Evolutionary conservation across 2,113 vertebrate genomes (phyloP), one percentile per base, ranked within the genome.

Genomic region (Microcebus griseorufus): DNA sequence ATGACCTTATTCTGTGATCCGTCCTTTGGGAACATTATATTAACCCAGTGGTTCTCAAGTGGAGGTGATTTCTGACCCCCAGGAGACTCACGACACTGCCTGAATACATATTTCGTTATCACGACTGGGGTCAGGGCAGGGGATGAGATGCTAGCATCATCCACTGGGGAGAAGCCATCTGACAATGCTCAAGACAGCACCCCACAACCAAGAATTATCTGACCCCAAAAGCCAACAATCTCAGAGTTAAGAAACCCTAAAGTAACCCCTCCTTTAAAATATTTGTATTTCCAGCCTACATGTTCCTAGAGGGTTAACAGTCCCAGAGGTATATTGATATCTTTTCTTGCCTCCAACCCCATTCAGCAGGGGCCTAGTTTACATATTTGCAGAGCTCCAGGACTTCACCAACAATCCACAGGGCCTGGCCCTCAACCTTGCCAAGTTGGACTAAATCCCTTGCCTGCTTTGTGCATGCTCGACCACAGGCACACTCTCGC

Each of bases 221-320:
- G n/a, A 37, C 34, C 42, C 48, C 16, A 22, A 39, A 67, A 73
- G 48, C 29, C 39, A 10, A 17, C 34, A 60, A 27, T 58, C 14
- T n/a, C 12, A 11, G 75, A 11, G 37, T 34, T 60, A 90, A 45
- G 70, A 79, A 82, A 23, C 18, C 27, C 64, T 69, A 51, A 79
- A 78, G 8, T 82, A 67, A 81, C 16, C 25, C 32, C 25, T 94
- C 72, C 85, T 83, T 94, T 55, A 88, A 93, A 75, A 72, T 92
- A 89, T 70, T 67, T 29, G 0, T 72, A 45, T 69, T 81, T 88
- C 65, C 48, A 93, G 53, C 17, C 55, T 82, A 5, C 23, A n/a
- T 79, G 39, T 70, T 84, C n/a, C 48, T 55, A 72, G 23, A 79
- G 32, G 9, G 22, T 87, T 39, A 72, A 84, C 34, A 42, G 45